Percentiles rank a stretch among this genome's conserved stretches.
Conservation (phyloP, 2,888 invertebrate species). For the Venustoraphidia nigricollis region DNA sequence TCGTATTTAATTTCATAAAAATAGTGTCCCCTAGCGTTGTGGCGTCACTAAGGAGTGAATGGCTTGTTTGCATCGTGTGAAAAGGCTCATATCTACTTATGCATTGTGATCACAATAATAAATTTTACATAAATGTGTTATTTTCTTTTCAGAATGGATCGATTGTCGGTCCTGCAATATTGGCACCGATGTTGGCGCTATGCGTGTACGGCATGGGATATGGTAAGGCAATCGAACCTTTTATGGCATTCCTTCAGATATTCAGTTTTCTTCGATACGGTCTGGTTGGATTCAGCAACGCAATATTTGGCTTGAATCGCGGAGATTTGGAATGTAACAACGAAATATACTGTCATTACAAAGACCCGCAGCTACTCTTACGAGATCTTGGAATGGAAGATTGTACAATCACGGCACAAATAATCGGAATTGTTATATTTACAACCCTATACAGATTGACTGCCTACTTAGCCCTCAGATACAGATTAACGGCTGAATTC, state of each 20-base stretch:
- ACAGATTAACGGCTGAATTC: conserved; percentile 37
- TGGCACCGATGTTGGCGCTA: conserved; percentile 38
- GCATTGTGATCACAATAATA: conserved; percentile 3
- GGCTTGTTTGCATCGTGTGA: too few species aligned
- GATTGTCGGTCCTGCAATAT: conserved; percentile 37
- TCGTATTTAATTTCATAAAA: too few species aligned
- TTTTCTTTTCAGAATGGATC: conserved; percentile 39
- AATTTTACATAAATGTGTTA: background rate
- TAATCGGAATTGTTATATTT: conserved; percentile 38
- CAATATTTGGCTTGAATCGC: conserved; percentile 6
- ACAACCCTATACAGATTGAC: conserved; percentile 35
- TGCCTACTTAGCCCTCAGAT: conserved; percentile 41
- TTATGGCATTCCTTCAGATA: conserved; percentile 38
- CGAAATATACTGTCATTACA: conserved; percentile 9
- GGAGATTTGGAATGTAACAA: conserved; percentile 4
- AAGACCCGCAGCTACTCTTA: conserved; percentile 4
- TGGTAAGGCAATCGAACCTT: conserved; percentile 33
- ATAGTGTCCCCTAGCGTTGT: too few species aligned
- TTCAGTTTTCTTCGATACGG: conserved; percentile 51
- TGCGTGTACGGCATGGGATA: conserved; percentile 49
- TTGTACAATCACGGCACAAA: conserved; percentile 31
- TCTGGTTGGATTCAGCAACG: conserved; percentile 33
- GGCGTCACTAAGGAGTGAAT: too few species aligned
- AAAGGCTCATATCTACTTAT: too few species aligned
- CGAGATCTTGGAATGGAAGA: conserved; percentile 7